Base-by-base conservation (phyloP, 1,140 invertebrate species). In the Colletes latitarsis region DNA sequence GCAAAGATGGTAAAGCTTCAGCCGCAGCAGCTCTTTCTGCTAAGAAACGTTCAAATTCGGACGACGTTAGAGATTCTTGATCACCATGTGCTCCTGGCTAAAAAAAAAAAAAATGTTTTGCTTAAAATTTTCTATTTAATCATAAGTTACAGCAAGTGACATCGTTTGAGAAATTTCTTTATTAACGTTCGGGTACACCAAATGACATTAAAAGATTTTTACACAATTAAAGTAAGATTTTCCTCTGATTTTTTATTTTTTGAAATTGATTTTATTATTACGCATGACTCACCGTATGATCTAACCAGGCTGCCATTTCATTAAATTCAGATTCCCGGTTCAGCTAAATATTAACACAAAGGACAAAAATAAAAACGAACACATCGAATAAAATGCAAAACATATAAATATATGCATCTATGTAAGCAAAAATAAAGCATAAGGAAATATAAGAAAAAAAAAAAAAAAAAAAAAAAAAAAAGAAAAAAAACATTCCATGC, bases 301-400 rank as follows among this genome's bases (percentile, higher is more conserved):
- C 96, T 88, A 98, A 95, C 98, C 98, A 99, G 89, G 97, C 96
- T 88, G 97, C 97, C 95, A 98, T 98, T 94, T 98, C 98, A 94
- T 97, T 97, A 94, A 98, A 97, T 93, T 98, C 98, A 92, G 96
- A 96, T 90, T 98, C 96, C 86, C 95, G 96, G 94, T 94, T 96
- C 96, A 96, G 93, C 88, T 92, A 87, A 93, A 83, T 87, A 78
- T 90, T 84, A 58, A 88, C 88, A 87, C 78, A 88, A 79, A 49
- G 41, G 15, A 64, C 63, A 55, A 4, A 79, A 79, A 79, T 64
- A 72, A 89, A 88, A 89, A 91, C 78, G 86, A 90, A 89, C 85
- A 88, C 73, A 91, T 82, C 86, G 46, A 84, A 87, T 77, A 86
- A 84, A 90, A 88, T 73, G 12, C 70, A 68, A 69, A 17, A 63